A percentile compares a stretch with the other conserved stretches of the same genome.
Evolutionary conservation across 2,888 invertebrate species (phyloP).

Genomic region (Brachyptera risi): DNA sequence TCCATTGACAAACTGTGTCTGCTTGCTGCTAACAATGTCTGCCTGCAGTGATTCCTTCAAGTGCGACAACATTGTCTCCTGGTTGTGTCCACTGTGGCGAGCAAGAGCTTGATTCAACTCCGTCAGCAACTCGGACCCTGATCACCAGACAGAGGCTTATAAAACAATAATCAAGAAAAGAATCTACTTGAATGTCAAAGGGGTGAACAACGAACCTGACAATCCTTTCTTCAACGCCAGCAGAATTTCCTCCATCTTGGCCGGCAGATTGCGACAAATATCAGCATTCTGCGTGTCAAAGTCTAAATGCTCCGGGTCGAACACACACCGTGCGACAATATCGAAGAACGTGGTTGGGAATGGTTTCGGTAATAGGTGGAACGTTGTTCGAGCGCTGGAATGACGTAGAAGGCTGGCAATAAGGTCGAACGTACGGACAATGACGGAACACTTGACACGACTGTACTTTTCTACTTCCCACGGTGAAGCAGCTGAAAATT

Average conservation of each 20-base stretch:
- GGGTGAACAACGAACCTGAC: too few relatives aligned
- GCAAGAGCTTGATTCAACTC: too few relatives aligned
- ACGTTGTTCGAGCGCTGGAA: background rate
- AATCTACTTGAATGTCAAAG: too few relatives aligned
- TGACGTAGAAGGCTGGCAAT: background rate
- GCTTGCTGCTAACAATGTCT: constrained; percentile 1
- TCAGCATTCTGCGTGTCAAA: constrained; percentile 24
- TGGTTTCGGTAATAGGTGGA: background rate
- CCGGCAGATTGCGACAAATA: background rate
- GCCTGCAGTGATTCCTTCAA: background rate
- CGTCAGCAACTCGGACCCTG: too few relatives aligned
- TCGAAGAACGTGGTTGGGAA: constrained; percentile 5
- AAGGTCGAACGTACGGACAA: constrained; percentile 6
- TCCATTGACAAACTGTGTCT: constrained; percentile 24
- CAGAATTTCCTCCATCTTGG: constrained; percentile 5
- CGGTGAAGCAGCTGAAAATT: too few relatives aligned
- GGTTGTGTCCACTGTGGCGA: too few relatives aligned
- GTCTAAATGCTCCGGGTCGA: constrained; percentile 19
- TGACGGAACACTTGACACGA: background rate
- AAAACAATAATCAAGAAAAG: too few relatives aligned
- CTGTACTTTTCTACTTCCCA: constrained; percentile 9
- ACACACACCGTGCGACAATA: constrained; percentile 13
- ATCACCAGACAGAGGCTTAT: too few relatives aligned
- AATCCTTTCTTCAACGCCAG: background rate
- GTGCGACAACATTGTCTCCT: background rate